A percentile compares a stretch with the other conserved stretches of the same genome.
These are phyloP conservation scores for Stichopus horrens DNA, from an alignment of 53 echinoderm and acorn worm genomes.

Conservation along the genomic window DNA sequence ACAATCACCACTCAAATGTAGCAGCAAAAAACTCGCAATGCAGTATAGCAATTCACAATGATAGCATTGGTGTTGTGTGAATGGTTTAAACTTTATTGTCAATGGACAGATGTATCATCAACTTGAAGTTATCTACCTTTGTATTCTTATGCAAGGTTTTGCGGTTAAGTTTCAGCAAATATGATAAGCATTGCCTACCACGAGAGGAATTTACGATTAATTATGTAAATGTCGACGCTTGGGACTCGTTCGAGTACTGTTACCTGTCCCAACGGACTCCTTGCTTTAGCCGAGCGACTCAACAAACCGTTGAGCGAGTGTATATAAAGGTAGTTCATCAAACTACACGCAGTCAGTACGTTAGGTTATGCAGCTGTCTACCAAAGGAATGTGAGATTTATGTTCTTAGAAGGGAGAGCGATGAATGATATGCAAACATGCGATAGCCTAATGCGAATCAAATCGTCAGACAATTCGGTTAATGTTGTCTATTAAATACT, in stretches of 20 bases:
- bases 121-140: neutral
- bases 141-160: neutral
- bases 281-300: too few relatives aligned
- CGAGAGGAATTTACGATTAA: conserved; percentile 30
- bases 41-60: too few relatives aligned
- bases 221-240: conserved; percentile 22
- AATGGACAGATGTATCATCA: too few relatives aligned
- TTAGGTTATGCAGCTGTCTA: conserved; percentile 10
- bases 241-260: conserved; percentile 23
- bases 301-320: neutral
- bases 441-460: neutral
- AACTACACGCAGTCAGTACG: neutral
- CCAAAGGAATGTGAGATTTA: conserved; percentile 10
- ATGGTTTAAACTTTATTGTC: too few relatives aligned
- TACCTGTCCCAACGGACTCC: conserved; percentile 1
- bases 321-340: neutral
- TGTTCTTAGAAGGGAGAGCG: neutral
- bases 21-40: too few relatives aligned
- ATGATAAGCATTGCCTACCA: conserved; percentile 25
- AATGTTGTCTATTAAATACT: conserved; percentile 2
- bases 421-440: conserved; percentile 1
- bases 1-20: too few relatives aligned
- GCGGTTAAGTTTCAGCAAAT: neutral
- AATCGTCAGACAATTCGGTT: neutral
- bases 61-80: neutral